Evolutionary conservation across 2,888 invertebrate species (phyloP).

Genomic region (Hyppa rectilinea): DNA sequence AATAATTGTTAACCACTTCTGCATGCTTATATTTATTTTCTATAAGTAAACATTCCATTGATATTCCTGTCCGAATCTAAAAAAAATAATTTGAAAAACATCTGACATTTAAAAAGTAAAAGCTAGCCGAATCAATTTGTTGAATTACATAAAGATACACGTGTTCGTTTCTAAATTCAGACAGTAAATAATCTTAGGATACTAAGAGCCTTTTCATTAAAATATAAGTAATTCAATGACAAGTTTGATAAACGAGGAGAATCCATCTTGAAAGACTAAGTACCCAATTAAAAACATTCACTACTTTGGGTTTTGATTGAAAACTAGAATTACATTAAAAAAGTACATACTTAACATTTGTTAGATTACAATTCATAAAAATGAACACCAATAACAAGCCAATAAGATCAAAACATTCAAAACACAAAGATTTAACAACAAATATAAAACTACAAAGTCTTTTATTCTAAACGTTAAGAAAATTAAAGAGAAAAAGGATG

Average conservation of each 20-base stretch:
- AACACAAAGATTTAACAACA: constrained; percentile 45
- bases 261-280: constrained; percentile 8
- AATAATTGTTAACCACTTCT: constrained; percentile 51
- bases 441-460: constrained; percentile 44
- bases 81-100: background rate
- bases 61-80: constrained; percentile 21
- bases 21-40: constrained; percentile 35
- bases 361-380: constrained; percentile 38
- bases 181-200: constrained; percentile 1
- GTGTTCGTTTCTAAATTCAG: constrained; percentile 35
- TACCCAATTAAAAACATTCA: constrained; percentile 28
- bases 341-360: constrained; percentile 11
- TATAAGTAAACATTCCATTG: constrained; percentile 7
- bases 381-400: constrained; percentile 58
- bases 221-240: constrained; percentile 36
- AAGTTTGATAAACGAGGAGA: constrained; percentile 17
- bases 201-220: constrained; percentile 35
- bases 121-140: background rate
- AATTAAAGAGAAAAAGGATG: constrained; percentile 42
- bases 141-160: constrained; percentile 16
- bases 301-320: constrained; percentile 22
- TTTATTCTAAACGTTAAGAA: constrained; percentile 36
- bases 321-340: constrained; percentile 11
- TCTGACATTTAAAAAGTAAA: constrained; percentile 5
- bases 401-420: constrained; percentile 47